Base-by-base conservation (phyloP, 2,888 invertebrate genomes). In the Patella caerulea region DNA sequence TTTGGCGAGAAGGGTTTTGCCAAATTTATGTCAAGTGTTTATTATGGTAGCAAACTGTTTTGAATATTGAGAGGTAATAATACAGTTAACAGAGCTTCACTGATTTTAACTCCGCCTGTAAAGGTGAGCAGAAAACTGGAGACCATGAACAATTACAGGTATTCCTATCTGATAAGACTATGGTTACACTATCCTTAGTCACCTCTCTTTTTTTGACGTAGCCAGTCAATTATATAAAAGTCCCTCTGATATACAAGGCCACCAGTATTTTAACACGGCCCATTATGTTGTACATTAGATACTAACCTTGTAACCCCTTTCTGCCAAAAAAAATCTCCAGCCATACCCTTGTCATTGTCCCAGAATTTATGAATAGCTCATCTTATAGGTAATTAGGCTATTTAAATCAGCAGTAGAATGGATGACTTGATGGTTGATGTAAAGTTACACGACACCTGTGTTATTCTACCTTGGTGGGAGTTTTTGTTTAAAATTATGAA, bases 21-120 rank as follows among this genome's bases (percentile, higher is more conserved):
- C 65, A 65, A 65, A 65, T 65, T 65, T 24, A 24, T 65, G 65
- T 65, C 65, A 65, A 65, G 65, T 65, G 65, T 65, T 65, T 65
- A 65, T 65, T 65, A 65, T 65, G 65, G 65, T 65, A 24, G 24
- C 19, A 65, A 19, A 65, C 65, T 65, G 65, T 65, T 65, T 65
- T 65, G 24, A 24, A 24, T 65, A 65, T 24, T 9, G 45, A 45
- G 45, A 45, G 45, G 45, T 45, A 45, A 45, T 45, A 45, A 45
- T 45, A 45, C 45, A 45, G 45, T 45, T 45, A 45, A 45, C 45
- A 45, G 45, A 45, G 45, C 45, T 45, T 45, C 45, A 45, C 45
- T 45, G 45, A 45, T 45, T 45, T 45, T 9, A 45, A 45, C 45
- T 45, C 45, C 9, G 9, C 9, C 45, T 45, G 45, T 45, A 45